Percentiles rank a stretch among this genome's conserved stretches.
Evolutionary conservation across 2,113 vertebrate species (phyloP).

Genomic region (Passer domesticus): DNA sequence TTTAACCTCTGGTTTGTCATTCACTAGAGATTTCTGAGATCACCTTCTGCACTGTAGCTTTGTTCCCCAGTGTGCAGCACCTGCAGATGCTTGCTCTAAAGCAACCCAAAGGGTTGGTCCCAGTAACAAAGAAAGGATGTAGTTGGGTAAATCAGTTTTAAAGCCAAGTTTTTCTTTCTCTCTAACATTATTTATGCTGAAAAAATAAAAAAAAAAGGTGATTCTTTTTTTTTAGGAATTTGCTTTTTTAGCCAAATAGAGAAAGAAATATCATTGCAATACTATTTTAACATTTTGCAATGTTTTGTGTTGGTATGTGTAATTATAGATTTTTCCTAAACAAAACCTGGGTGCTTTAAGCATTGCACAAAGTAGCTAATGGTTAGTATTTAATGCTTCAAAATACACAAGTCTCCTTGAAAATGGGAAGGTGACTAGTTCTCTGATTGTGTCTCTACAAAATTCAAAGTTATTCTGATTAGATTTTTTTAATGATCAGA

Average conservation of each 20-base stretch:
- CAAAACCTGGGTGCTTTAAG: neutral
- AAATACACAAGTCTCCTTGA: conserved; percentile 34
- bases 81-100: neutral
- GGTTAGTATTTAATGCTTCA: neutral
- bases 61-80: neutral
- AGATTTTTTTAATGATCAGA: conserved; percentile 44
- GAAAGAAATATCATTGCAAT: neutral
- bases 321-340: neutral
- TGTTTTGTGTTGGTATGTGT: neutral
- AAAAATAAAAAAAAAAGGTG: neutral
- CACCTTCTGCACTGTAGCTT: neutral
- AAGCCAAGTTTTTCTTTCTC: neutral
- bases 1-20: neutral
- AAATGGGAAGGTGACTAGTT: conserved; percentile 43
- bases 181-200: neutral
- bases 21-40: neutral
- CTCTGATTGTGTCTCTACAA: conserved; percentile 31
- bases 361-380: neutral
- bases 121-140: neutral
- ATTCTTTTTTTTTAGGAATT: neutral
- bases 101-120: neutral
- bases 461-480: conserved; percentile 57
- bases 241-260: neutral
- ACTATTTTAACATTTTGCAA: neutral
- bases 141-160: neutral